phyloP scores from a whole-genome alignment of 2,113 vertebrate species.

The Pterophyllum scalare region DNA sequence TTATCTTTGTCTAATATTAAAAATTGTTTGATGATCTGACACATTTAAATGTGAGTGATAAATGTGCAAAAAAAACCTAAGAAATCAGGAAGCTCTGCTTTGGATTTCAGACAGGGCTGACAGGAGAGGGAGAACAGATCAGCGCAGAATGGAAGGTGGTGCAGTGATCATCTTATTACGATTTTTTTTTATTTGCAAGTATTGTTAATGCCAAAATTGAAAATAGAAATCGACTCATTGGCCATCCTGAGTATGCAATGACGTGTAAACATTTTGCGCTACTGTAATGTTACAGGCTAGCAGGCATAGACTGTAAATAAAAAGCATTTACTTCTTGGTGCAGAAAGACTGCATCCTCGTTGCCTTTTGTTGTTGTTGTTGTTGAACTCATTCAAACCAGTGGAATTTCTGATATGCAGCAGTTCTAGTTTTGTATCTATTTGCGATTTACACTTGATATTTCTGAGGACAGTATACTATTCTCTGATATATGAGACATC shows the following conservation, averaged over 20 bases:
- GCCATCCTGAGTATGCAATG: neutral
- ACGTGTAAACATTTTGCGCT: neutral
- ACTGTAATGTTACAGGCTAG: neutral
- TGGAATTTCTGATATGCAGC: neutral
- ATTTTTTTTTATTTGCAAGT: no score
- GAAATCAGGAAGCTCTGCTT: no score
- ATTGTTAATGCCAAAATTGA: neutral
- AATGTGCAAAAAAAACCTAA: no score
- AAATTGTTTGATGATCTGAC: no score
- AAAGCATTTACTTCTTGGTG: neutral
- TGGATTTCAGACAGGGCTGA: no score
- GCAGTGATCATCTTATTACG: no score
- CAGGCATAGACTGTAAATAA: neutral
- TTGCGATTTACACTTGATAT: neutral
- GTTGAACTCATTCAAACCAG: neutral
- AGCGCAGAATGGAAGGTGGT: no score
- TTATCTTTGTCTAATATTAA: no score
- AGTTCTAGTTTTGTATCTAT: neutral
- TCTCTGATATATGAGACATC: neutral
- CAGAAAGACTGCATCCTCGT: neutral
- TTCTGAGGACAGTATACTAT: neutral
- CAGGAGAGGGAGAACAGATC: no score
- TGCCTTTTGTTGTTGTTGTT: neutral
- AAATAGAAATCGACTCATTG: neutral
- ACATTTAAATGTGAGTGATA: no score